phyloP scores from a whole-genome alignment of 2,797 vertebrate genomes.

The Phalloptychus januarius region DNA sequence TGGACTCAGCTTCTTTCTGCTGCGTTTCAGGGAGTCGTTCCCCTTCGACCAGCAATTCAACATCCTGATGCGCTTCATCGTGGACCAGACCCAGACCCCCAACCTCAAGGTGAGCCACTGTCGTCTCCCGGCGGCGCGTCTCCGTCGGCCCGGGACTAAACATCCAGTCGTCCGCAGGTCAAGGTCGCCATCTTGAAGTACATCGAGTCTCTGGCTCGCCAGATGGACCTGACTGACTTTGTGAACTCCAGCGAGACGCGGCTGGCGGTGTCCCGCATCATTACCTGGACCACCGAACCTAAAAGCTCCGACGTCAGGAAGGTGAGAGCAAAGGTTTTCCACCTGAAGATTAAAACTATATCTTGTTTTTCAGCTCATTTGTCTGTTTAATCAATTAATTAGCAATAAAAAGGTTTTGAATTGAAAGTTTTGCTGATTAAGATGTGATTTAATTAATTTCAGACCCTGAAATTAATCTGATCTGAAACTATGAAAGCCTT shows the following conservation, averaged over 20 bases:
- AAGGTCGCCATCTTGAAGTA: slow-evolving; percentile 97
- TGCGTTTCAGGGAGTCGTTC: slow-evolving; percentile 89
- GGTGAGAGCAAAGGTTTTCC: slow-evolving; percentile 70
- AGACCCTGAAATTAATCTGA: too few species aligned
- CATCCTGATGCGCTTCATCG: slow-evolving; percentile 98
- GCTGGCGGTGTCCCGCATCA: slow-evolving; percentile 95
- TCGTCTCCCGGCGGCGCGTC: not conserved
- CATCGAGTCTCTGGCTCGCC: slow-evolving; percentile 91
- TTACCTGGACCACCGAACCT: slow-evolving; percentile 98
- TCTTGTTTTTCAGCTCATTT: too few species aligned
- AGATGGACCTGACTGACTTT: slow-evolving; percentile 97
- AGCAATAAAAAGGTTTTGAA: too few species aligned
- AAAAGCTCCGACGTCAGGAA: slow-evolving; percentile 98
- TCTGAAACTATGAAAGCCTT: not conserved
- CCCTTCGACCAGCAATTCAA: slow-evolving; percentile 98
- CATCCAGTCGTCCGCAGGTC: slow-evolving; percentile 77
- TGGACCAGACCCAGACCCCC: slow-evolving; percentile 98
- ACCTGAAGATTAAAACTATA: too few species aligned
- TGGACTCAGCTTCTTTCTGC: not conserved
- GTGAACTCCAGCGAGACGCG: slow-evolving; percentile 97
- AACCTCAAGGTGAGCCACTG: slow-evolving; percentile 86
- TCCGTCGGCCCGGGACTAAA: not conserved
- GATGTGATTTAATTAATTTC: too few species aligned
- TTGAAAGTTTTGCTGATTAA: too few species aligned
- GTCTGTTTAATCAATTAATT: too few species aligned